Conservation (phyloP, 2,113 vertebrate genomes). For the Atlantisia rogersi region DNA sequence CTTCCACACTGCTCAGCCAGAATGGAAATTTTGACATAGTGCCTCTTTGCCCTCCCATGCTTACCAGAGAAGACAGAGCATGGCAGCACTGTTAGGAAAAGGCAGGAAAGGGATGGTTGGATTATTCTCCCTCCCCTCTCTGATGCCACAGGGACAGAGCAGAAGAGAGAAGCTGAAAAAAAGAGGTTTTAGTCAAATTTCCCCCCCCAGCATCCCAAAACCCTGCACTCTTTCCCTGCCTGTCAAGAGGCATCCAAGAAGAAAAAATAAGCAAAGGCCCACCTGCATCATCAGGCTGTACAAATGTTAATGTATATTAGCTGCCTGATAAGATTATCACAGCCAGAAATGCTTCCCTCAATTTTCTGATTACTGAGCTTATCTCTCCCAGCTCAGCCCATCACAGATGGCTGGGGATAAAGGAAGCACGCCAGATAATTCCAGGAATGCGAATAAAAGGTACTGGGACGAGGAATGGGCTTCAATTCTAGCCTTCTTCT, state of each 20-base stretch:
- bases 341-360: constrained; percentile 72
- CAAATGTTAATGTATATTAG: constrained; percentile 68
- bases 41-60: neutral
- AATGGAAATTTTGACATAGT: neutral
- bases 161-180: neutral
- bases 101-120: neutral
- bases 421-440: constrained; percentile 50
- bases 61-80: neutral
- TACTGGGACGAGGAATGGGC: neutral
- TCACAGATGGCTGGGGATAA: constrained; percentile 72
- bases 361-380: constrained; percentile 76
- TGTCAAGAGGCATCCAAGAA: constrained; percentile 1
- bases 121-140: neutral
- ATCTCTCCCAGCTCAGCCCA: constrained; percentile 67
- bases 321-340: constrained; percentile 72
- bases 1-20: neutral
- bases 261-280: constrained; percentile 29
- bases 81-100: neutral
- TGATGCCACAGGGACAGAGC: neutral
- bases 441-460: constrained; percentile 63
- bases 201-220: neutral
- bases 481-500: constrained; percentile 44
- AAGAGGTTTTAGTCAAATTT: neutral
- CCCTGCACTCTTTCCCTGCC: neutral
- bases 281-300: constrained; percentile 48